A percentile compares a stretch with the other conserved stretches of the same genome.
phyloP scores from a whole-genome alignment of 2,113 vertebrate genomes.

The Tragelaphus scriptus region DNA sequence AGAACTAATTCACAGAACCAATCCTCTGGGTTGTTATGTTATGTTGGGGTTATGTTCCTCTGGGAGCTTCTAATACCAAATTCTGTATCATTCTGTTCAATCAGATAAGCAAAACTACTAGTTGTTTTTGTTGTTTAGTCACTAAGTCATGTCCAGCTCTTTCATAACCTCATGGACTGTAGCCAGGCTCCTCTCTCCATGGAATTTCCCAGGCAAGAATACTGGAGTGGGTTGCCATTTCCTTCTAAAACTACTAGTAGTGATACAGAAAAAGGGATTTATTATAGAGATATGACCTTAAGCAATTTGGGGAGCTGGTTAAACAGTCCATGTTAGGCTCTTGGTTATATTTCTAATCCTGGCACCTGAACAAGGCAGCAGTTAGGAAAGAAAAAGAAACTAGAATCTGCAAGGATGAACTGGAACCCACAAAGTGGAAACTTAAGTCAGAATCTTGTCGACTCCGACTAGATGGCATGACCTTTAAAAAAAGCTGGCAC shows the following conservation, averaged over 20 bases:
- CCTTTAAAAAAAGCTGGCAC: not conserved
- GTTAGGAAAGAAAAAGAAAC: not conserved
- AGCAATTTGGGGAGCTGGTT: not conserved
- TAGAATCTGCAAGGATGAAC: not conserved
- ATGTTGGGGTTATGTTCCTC: not conserved
- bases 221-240: not conserved
- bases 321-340: not conserved
- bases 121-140: not conserved
- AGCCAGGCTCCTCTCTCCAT: not conserved
- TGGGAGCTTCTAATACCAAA: not conserved
- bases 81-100: not conserved
- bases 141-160: not conserved
- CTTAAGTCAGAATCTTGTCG: not conserved
- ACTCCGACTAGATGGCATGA: not conserved
- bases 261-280: not conserved
- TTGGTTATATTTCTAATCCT: not conserved
- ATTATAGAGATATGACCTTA: not conserved
- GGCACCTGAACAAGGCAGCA: not conserved
- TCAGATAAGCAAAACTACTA: not conserved
- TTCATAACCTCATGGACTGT: not conserved
- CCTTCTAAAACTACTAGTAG: not conserved
- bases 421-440: not conserved
- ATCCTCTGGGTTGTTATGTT: not conserved
- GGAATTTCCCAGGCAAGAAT: not conserved
- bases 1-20: not conserved